Conservation (phyloP, 2,113 vertebrate species). For the Pionites leucogaster region DNA sequence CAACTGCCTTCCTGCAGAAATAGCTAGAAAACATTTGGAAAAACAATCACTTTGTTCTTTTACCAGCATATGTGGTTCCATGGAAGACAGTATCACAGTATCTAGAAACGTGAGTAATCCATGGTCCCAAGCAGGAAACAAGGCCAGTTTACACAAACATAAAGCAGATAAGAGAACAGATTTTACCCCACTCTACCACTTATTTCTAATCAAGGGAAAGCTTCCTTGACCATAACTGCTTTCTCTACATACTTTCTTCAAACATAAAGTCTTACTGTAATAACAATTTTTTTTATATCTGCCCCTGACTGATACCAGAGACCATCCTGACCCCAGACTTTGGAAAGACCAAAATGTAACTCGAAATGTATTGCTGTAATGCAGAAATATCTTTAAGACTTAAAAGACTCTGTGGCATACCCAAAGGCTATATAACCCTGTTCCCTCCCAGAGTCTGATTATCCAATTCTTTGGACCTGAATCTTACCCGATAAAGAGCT, state of each 20-base stretch:
- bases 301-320: not conserved
- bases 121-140: not conserved
- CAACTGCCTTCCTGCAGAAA: not conserved
- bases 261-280: not conserved
- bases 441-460: not conserved
- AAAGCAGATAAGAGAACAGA: not conserved
- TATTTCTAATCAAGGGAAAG: not conserved
- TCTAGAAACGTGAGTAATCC: not conserved
- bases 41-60: not conserved
- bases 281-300: not conserved
- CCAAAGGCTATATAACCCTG: not conserved
- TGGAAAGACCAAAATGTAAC: not conserved
- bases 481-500: not conserved
- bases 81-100: not conserved
- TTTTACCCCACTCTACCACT: not conserved
- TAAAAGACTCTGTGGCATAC: not conserved
- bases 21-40: not conserved
- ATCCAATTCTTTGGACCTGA: not conserved
- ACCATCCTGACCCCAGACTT: not conserved
- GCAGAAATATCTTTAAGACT: not conserved
- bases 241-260: not conserved
- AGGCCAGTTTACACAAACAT: conserved; percentile 20
- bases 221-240: not conserved
- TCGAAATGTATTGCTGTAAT: not conserved
- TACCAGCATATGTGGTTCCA: not conserved